These are phyloP conservation scores for Microplitis manilae DNA, from an alignment of 2,888 invertebrate genomes.

Conservation along the genomic window DNA sequence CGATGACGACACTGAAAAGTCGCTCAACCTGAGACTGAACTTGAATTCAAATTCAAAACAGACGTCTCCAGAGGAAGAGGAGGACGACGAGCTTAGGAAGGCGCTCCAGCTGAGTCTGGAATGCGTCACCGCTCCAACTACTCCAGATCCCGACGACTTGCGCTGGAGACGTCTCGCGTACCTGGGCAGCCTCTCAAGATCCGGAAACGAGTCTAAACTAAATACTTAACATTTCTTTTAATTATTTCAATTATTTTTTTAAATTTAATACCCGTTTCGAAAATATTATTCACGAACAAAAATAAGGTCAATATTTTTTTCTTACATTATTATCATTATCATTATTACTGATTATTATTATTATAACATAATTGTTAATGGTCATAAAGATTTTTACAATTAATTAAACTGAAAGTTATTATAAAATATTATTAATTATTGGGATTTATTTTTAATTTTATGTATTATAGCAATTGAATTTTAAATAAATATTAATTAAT, in stretches of 20 bases:
- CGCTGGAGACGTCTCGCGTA: constrained; percentile 64
- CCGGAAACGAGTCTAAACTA: constrained; percentile 61
- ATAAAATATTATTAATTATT: constrained; percentile 11
- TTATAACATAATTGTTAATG: not conserved
- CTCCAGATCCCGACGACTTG: constrained; percentile 67
- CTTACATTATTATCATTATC: not conserved
- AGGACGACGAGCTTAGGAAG: constrained; percentile 72
- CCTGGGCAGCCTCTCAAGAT: constrained; percentile 57
- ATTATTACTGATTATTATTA: not conserved
- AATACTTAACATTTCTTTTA: constrained; percentile 62
- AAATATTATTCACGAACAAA: not conserved
- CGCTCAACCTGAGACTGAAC: constrained; percentile 57
- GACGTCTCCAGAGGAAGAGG: constrained; percentile 49
- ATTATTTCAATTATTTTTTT: not conserved
- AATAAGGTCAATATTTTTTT: not conserved
- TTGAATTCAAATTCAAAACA: constrained; percentile 22
- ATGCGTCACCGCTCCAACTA: constrained; percentile 67
- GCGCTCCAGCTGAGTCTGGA: constrained; percentile 73
- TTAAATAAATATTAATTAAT: not conserved
- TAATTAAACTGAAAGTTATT: not conserved
- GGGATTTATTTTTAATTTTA: not conserved
- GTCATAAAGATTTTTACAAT: not conserved
- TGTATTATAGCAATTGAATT: not conserved
- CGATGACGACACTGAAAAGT: constrained; percentile 53
- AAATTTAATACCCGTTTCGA: not conserved